phyloP scores from a whole-genome alignment of 2,113 vertebrate genomes.

The Prinia subflava region DNA sequence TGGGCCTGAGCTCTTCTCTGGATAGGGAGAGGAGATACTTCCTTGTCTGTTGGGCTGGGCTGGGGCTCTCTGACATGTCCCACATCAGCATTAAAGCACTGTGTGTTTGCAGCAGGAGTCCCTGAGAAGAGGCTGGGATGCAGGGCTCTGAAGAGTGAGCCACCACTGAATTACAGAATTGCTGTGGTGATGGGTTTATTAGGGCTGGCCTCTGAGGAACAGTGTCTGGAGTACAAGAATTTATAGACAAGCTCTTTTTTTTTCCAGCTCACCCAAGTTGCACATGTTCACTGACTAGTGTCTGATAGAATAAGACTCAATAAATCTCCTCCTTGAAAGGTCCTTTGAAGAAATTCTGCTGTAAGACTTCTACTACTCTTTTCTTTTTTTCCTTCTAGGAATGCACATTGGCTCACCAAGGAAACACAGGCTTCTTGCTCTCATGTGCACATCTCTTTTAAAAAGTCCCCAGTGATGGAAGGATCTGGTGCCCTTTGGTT shows the following conservation, averaged over 20 bases:
- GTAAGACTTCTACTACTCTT: not conserved
- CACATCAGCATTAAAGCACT: not conserved
- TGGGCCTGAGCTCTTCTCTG: not conserved
- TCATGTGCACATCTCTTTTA: not conserved
- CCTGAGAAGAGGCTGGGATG: not conserved
- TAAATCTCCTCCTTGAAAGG: constrained; percentile 35
- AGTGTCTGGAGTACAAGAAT: constrained; percentile 46
- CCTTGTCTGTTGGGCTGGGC: not conserved
- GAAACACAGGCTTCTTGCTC: not conserved
- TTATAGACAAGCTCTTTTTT: constrained; percentile 37
- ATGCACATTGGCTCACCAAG: not conserved
- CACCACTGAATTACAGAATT: constrained; percentile 29
- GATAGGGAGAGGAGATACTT: not conserved
- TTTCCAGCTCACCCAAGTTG: constrained; percentile 11
- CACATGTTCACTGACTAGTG: constrained; percentile 43
- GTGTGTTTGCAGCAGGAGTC: not conserved
- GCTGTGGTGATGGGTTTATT: constrained; percentile 50
- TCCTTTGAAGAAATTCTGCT: constrained; percentile 40
- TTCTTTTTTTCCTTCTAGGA: constrained; percentile 1
- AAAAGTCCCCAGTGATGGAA: not conserved
- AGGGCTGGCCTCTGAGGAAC: constrained; percentile 44
- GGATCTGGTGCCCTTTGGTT: not conserved
- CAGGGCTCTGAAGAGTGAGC: not conserved
- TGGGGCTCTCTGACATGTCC: not conserved
- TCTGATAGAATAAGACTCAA: constrained; percentile 46